Evolutionary conservation across 2,113 vertebrate species (phyloP), one percentile per base, ranked within the genome.

Genomic region (Butastur rufipennis): DNA sequence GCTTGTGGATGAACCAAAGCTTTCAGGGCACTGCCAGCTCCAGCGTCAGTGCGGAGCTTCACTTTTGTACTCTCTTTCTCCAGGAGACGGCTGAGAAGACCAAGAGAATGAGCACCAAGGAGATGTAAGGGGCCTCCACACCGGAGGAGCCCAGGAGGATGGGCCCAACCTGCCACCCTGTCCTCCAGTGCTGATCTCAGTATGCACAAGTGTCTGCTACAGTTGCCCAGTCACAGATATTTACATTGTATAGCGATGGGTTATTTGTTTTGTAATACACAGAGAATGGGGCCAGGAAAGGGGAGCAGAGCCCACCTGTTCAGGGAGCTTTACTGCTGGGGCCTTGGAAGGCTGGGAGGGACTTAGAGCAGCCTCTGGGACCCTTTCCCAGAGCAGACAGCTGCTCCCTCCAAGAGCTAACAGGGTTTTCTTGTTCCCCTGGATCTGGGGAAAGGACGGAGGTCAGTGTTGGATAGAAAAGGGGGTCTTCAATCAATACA

Each of bases 51-150:
- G 19, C 45, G 71, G n/a, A 85, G 78, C 38, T 81, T 97, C 67
- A 97, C 43, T 92, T 68, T 16, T 85, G 31, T 93, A 50, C 72
- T 93, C n/a, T 94, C 56, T 82, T 86, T 74, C 47, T 77, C 45
- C 74, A 99, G 99, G 99, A 99, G 94, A 99, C 99, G 3, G 98
- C 98, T 20, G 99, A 99, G 98, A 99, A 99, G 97, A 98, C 96
- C 93, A 98, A 99, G 98, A 99, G 98, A 97, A 73, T 95, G 96
- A 99, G 98, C 98, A 99, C 98, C 98, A 99, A 99, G 97, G 99
- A 99, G 94, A 99, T 98, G 96, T 99, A 97, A 99, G 97, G 93
- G 95, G 43, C 88, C 86, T 90, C 94, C 92, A 82, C 53, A 62
- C 66, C 2, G 63, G 93, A 96, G 94, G 79, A 92, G 62, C 42